These are phyloP conservation scores for Lissonota sp. DNA, from an alignment of 2,888 invertebrate genomes.

Conservation along the genomic window DNA sequence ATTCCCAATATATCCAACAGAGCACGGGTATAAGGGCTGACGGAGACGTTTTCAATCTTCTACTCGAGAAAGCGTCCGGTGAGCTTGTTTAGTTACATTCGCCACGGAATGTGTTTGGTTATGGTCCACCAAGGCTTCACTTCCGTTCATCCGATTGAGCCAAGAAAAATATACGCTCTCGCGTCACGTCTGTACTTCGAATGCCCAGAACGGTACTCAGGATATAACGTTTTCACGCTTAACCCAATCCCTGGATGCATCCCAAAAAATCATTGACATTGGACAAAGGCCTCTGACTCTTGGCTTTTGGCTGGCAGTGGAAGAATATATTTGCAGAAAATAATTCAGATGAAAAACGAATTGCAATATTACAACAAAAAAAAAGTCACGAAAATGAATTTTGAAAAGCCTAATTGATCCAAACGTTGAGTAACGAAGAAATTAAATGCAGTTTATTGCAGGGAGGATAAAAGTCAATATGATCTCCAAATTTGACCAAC, in stretches of 20 bases:
- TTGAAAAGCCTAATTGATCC: too few relatives aligned
- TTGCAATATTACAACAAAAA: too few relatives aligned
- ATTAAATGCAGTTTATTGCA: too few relatives aligned
- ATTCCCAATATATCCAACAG: conserved; percentile 32
- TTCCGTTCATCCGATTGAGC: conserved; percentile 48
- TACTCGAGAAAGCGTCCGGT: conserved; percentile 11
- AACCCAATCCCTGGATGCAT: conserved; percentile 19
- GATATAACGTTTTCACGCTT: conserved; percentile 21
- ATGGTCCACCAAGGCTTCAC: conserved; percentile 36
- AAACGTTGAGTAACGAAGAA: too few relatives aligned
- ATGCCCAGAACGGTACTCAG: too few relatives aligned
- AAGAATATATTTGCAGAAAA: too few relatives aligned
- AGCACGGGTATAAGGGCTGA: not conserved
- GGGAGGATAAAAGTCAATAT: too few relatives aligned
- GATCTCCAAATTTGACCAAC: too few relatives aligned
- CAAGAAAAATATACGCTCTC: conserved; percentile 55
- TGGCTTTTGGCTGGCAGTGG: too few relatives aligned
- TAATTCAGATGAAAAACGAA: too few relatives aligned
- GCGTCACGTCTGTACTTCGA: conserved; percentile 18
- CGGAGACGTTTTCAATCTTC: conserved; percentile 17
- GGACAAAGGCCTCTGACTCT: too few relatives aligned
- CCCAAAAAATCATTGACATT: conserved; percentile 33
- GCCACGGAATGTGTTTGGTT: conserved; percentile 55
- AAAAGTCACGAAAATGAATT: too few relatives aligned
- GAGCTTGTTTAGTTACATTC: conserved; percentile 56